phyloP scores from a whole-genome alignment of 2,113 vertebrate species.

The Oreocharis arfaki region DNA sequence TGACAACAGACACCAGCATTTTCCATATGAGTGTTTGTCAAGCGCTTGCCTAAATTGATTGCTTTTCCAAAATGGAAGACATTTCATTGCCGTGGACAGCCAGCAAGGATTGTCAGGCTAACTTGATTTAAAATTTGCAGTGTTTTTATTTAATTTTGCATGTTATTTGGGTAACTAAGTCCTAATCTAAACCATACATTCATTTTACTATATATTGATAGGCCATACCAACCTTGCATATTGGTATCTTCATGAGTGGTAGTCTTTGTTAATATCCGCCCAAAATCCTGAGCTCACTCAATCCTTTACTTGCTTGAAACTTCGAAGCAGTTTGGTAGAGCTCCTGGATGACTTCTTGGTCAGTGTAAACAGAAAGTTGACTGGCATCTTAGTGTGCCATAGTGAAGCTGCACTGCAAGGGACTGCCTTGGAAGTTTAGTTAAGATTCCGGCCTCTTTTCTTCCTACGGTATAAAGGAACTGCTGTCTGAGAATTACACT shows the following conservation, averaged over 20 bases:
- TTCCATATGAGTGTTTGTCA: conserved; percentile 57
- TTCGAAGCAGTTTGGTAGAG: background rate
- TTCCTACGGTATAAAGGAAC: background rate
- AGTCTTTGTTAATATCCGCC: conserved; percentile 3
- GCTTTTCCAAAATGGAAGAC: conserved; percentile 28
- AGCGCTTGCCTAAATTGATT: conserved; percentile 21
- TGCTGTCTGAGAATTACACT: background rate
- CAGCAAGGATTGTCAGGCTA: conserved; percentile 40
- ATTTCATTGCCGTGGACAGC: conserved; percentile 33
- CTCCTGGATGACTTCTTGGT: background rate
- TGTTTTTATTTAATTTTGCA: conserved; percentile 10
- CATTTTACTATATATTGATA: background rate
- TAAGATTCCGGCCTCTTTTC: background rate
- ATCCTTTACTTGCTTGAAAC: background rate
- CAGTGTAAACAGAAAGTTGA: background rate
- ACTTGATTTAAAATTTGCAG: background rate
- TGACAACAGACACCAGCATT: conserved; percentile 51
- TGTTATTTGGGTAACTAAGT: background rate
- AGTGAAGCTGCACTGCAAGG: background rate
- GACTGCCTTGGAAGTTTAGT: background rate
- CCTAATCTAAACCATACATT: background rate
- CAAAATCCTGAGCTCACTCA: background rate
- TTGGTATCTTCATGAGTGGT: background rate
- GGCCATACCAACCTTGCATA: background rate
- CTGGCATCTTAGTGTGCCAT: background rate